phyloP scores from a whole-genome alignment of 2,113 vertebrate species.

The Thinocorus orbignyianus region DNA sequence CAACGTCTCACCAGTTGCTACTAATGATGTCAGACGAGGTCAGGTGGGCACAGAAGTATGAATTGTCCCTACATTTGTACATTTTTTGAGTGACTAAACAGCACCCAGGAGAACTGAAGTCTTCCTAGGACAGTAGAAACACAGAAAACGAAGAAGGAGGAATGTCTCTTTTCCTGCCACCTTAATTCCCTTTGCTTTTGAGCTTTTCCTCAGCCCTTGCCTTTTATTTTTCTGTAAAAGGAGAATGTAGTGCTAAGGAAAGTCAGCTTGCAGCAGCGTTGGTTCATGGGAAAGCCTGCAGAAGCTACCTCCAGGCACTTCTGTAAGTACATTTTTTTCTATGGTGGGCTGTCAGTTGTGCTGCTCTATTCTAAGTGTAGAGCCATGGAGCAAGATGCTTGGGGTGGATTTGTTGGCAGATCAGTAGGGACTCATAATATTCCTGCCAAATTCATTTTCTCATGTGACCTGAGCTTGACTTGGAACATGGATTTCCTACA shows the following conservation, averaged over 20 bases:
- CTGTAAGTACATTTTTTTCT: not conserved
- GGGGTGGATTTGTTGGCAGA: slow-evolving; percentile 61
- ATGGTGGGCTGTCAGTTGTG: slow-evolving; percentile 15
- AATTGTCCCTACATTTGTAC: not conserved
- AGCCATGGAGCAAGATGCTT: slow-evolving; percentile 47
- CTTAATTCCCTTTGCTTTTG: not conserved
- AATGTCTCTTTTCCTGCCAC: not conserved
- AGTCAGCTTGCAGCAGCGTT: not conserved
- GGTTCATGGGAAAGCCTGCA: slow-evolving; percentile 5
- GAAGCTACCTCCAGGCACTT: slow-evolving; percentile 43
- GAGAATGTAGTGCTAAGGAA: not conserved
- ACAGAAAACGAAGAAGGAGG: not conserved
- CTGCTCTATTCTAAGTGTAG: slow-evolving; percentile 46
- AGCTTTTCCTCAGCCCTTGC: not conserved
- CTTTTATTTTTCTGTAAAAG: not conserved
- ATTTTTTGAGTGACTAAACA: not conserved
- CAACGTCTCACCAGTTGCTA: not conserved
- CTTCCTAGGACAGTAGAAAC: not conserved
- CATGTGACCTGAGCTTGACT: slow-evolving; percentile 62
- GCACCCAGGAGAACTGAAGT: not conserved
- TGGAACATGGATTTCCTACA: slow-evolving; percentile 60
- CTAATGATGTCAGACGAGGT: slow-evolving; percentile 18
- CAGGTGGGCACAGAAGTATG: not conserved
- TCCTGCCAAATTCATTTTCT: slow-evolving; percentile 63
- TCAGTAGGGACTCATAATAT: slow-evolving; percentile 36